Conservation (phyloP, 2,888 invertebrate genomes). For the Sarcophaga rosellei region DNA sequence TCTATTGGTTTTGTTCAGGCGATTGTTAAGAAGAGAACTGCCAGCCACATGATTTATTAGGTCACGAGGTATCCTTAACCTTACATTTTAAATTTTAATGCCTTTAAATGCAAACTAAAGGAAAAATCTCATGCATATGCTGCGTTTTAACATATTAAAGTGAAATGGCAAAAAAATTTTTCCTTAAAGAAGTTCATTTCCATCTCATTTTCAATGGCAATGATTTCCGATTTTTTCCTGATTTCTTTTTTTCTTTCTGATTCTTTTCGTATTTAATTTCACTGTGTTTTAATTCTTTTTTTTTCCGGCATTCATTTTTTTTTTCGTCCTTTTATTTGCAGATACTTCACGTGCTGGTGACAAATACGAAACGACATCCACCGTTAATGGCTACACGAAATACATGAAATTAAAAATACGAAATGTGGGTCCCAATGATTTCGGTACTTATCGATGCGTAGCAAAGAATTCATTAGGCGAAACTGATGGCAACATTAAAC, state of each 20-base stretch:
- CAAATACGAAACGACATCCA: constrained; percentile 92
- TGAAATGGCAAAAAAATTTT: too few species aligned
- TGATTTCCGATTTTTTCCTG: background rate
- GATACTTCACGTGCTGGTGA: constrained; percentile 89
- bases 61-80: too few species aligned
- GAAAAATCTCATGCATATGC: too few species aligned
- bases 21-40: too few species aligned
- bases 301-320: background rate
- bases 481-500: constrained; percentile 93
- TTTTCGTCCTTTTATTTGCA: constrained; percentile 72
- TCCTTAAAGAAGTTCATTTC: background rate
- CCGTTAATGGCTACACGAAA: constrained; percentile 93
- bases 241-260: background rate
- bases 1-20: too few species aligned
- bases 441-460: constrained; percentile 94
- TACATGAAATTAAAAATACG: constrained; percentile 95
- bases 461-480: constrained; percentile 95
- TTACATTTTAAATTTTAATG: too few species aligned
- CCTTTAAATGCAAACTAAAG: too few species aligned
- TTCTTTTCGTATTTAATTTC: too few species aligned
- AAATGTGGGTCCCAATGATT: constrained; percentile 89
- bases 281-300: too few species aligned
- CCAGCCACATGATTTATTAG: too few species aligned
- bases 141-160: too few species aligned
- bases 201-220: constrained; percentile 1